Conservation (phyloP, 1,140 invertebrate species). For the Caenorhabditis briggsae region DNA sequence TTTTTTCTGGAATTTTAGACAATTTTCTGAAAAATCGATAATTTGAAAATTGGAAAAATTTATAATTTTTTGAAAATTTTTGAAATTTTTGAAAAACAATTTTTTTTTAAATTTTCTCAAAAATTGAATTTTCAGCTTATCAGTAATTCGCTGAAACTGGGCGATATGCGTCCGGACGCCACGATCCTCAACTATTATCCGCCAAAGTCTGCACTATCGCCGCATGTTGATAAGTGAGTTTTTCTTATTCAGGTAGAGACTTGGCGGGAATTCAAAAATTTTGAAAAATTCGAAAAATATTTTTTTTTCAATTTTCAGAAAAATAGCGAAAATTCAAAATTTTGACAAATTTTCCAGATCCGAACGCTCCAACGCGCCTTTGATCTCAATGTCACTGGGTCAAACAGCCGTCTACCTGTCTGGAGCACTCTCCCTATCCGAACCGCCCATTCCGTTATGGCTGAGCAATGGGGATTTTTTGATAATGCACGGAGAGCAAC, state of each 20-base stretch:
- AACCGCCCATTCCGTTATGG: conserved; percentile 72
- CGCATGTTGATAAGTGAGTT: conserved; percentile 74
- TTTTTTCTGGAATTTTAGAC: no score
- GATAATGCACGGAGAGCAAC: conserved; percentile 73
- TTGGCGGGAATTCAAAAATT: background rate
- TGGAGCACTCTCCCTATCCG: conserved; percentile 71
- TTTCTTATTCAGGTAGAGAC: no score
- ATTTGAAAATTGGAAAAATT: no score
- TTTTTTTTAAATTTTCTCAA: background rate
- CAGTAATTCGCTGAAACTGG: conserved; percentile 63
- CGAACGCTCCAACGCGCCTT: conserved; percentile 69
- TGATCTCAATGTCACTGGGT: conserved; percentile 73
- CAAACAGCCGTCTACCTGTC: conserved; percentile 76
- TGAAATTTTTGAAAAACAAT: no score
- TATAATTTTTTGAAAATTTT: no score
- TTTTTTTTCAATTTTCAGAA: background rate
- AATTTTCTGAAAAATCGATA: no score
- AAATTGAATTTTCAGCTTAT: conserved; percentile 50
- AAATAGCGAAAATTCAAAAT: background rate
- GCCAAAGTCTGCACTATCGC: conserved; percentile 70
- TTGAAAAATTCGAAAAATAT: background rate
- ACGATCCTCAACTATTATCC: conserved; percentile 76
- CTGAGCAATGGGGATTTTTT: conserved; percentile 75
- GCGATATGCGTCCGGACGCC: conserved; percentile 70
- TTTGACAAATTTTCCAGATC: conserved; percentile 67